Conservation (phyloP, 2,113 vertebrate species). For the Sterrhoptilus dennistouni region DNA sequence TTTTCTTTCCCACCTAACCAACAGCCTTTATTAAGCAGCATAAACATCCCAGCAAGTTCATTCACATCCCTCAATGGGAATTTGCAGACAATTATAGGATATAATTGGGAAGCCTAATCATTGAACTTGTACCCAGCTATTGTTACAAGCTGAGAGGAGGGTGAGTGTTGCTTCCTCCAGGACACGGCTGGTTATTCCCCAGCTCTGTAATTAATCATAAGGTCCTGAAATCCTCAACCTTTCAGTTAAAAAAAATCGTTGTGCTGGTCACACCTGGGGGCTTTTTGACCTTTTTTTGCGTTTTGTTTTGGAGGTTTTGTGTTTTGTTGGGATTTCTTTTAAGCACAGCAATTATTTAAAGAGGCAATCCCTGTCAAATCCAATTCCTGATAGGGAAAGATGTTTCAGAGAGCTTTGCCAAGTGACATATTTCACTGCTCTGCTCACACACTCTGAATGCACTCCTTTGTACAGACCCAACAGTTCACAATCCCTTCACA, state of each 20-base stretch:
- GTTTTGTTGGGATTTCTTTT: background rate
- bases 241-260: background rate
- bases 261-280: background rate
- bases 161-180: constrained; percentile 38
- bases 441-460: background rate
- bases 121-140: constrained; percentile 66
- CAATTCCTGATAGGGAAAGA: background rate
- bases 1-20: background rate
- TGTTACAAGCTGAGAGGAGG: constrained; percentile 21
- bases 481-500: background rate
- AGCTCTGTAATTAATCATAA: background rate
- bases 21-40: constrained; percentile 14
- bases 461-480: background rate
- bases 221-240: background rate
- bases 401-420: background rate
- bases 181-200: background rate
- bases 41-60: constrained; percentile 28
- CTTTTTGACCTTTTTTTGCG: background rate
- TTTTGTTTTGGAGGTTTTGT: background rate
- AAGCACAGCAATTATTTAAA: background rate
- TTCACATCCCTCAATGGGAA: constrained; percentile 70
- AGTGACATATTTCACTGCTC: background rate
- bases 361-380: background rate
- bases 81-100: constrained; percentile 79
- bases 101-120: constrained; percentile 79